Base-by-base conservation (phyloP, 2,888 invertebrate genomes). In the Nycteola revayana region DNA sequence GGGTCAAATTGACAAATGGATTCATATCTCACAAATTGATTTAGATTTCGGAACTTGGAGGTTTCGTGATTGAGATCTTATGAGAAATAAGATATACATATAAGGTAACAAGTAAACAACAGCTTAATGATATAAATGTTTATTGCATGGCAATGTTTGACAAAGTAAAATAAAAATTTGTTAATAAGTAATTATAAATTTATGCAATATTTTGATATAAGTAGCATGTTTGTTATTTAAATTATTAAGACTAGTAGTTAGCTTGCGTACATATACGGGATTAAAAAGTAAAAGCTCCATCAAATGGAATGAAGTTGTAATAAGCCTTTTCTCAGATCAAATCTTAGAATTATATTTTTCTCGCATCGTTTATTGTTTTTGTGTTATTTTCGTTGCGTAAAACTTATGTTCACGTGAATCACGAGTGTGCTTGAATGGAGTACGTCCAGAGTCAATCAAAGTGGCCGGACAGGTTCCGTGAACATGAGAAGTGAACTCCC, bases 391-490 rank as follows among this genome's bases (percentile, higher is more conserved):
- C 1, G 94, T 90, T 69, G 94, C 90, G 72, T 95, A 96, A 75
- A 95, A 96, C 73, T 94, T 95, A 77, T 96, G 96, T 66, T 94
- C 93, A 54, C 93, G 94, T 7, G 96, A 94, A 73, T 96, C 95
- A 46, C 95, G 90, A 11, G 95, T 95, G 65, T 96, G 95, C 75
- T 94, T 94, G 79, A 93, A 96, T 9, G 94, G 94, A 36, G 94
- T 93, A 46, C 91, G 90, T 36, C 94, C 92, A 22, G 93, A 90
- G 63, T 95, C 94, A 33, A 96, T 90, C 46, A 95, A 86, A 18
- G 94, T 91, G 20, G 95, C 96, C 0, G 95, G 95, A 75, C 96
- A 96, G 1, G 95, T 93, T 31, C 95, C 94, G 49, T 92, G 93
- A 31, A 90, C 90, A 45, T 93, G 90, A 0, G 93, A 91, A 8